Evolutionary conservation across 2,797 vertebrate species (phyloP).

Genomic region (Gorsachius magnificus): DNA sequence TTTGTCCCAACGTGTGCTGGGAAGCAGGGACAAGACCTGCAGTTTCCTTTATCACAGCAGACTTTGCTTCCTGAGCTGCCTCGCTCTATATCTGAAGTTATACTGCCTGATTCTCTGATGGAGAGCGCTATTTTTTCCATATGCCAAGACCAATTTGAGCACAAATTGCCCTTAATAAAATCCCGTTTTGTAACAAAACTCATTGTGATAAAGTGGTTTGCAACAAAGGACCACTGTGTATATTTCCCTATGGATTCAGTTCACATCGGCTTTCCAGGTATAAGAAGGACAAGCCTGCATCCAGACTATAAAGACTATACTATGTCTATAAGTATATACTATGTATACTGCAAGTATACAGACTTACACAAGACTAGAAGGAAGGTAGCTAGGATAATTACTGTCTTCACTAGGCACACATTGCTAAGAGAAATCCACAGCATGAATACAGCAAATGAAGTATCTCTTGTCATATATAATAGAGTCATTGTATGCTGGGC

Average conservation of each 20-base stretch:
- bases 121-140: not conserved
- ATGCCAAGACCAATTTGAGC: not conserved
- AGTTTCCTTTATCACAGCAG: not conserved
- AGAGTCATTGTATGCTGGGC: not conserved
- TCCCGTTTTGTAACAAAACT: not conserved
- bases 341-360: not conserved
- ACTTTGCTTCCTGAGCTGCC: not conserved
- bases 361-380: not conserved
- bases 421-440: not conserved
- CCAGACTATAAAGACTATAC: not conserved
- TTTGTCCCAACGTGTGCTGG: not conserved
- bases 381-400: not conserved
- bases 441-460: not conserved
- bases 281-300: not conserved
- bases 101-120: not conserved
- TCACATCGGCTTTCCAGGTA: not conserved
- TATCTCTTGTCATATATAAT: not conserved
- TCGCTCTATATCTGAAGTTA: not conserved
- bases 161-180: not conserved
- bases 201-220: not conserved
- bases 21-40: not conserved
- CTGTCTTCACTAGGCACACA: not conserved
- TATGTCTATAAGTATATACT: not conserved
- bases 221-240: not conserved
- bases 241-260: not conserved